Base-by-base conservation (phyloP, 2,113 vertebrate species). In the Xyliphius kryptos region DNA sequence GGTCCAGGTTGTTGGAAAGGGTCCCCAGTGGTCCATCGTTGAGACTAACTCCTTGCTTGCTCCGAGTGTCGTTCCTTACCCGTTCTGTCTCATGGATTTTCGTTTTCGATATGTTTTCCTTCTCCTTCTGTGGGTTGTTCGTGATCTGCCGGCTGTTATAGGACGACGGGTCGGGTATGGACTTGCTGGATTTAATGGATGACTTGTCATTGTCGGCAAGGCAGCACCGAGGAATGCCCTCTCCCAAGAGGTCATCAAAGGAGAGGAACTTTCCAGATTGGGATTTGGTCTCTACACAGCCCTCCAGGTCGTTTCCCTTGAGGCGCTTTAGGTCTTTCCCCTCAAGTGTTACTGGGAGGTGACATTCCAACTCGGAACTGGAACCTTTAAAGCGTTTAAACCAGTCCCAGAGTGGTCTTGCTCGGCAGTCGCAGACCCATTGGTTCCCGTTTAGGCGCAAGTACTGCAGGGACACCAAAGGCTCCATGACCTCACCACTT, bases 361-460 rank as follows among this genome's bases (percentile, higher is more conserved):
- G 83, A 74, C 97, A 99, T 77, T 90, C 94, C 15, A 98, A 80
- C 60, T 94, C 91, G 0, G 97, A 97, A 9, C 95, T 98, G 0
- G 97, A 99, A 1, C 97, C 97, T 54, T 94, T 94, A 73, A 99
- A 99, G 66, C 90, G 90, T 71, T 87, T 92, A 67, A 98, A 96
- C 97, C 97, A 99, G 60, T 91, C 91, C 97, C 97, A 99, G 71
- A 99, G 87, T 0, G 92, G 92, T 19, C 88, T 88, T 0, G 94
- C 92, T 22, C 94, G 89, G 76, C 97, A 99, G 77, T 99, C 97
- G 1, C 97, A 99, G 69, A 96, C 89, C 97, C 97, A 99, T 66
- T 93, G 92, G 86, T 99, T 99, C 37, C 91, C 92, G 0, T 99
- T 99, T 56, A 99, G 85, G 56, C 97, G 89, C 36, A 99, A 82